Percentiles rank a stretch among this genome's conserved stretches.
Evolutionary conservation across 2,797 vertebrate species (phyloP).

Genomic region (Anguilla obscura): DNA sequence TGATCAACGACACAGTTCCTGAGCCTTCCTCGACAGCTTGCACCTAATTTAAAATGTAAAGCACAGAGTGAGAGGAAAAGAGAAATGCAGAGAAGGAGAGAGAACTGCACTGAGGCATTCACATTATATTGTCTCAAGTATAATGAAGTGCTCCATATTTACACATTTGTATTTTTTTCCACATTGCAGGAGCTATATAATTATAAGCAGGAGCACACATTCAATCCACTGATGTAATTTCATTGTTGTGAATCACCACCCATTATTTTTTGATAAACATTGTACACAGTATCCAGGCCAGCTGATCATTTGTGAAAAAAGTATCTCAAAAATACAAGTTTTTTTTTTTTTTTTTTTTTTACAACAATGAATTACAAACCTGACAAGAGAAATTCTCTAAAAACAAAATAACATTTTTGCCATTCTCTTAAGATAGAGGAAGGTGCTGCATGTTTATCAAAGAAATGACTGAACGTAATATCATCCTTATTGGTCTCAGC

Average conservation of each 20-base stretch:
- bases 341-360: neutral
- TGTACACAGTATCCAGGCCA: neutral
- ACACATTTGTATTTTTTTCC: constrained; percentile 11
- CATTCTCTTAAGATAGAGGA: constrained; percentile 27
- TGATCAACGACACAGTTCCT: constrained; percentile 8
- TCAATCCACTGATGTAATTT: neutral
- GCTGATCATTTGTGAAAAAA: neutral
- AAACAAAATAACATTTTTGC: neutral
- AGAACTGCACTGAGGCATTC: neutral
- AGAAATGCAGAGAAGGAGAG: neutral
- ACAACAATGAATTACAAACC: neutral
- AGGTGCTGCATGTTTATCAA: constrained; percentile 66
- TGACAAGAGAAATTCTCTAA: neutral
- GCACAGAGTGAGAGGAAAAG: neutral
- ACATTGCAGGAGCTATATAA: neutral
- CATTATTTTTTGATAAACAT: neutral
- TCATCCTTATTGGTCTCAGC: constrained; percentile 74
- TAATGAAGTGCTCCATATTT: constrained; percentile 15
- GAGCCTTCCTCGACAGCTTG: constrained; percentile 21
- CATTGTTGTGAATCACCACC: neutral
- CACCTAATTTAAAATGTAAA: constrained; percentile 22
- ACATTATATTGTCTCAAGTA: constrained; percentile 17
- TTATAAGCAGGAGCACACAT: neutral
- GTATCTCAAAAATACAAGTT: neutral
- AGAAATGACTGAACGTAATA: constrained; percentile 74